Percentiles rank a stretch among this genome's conserved stretches.
Conservation (phyloP, 1,140 invertebrate genomes). For the Lucilia sericata region DNA sequence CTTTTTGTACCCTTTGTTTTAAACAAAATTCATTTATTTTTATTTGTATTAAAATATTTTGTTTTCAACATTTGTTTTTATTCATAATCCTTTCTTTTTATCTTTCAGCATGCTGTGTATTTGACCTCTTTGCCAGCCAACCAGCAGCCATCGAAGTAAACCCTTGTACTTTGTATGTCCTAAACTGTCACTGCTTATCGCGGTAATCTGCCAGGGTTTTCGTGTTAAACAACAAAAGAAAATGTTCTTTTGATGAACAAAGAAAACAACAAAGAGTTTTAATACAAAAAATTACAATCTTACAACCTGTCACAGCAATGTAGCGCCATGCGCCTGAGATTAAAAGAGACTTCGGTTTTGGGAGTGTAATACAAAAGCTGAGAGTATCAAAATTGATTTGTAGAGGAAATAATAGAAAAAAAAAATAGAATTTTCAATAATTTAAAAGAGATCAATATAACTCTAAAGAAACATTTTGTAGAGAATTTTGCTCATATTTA, state of each 20-base stretch:
- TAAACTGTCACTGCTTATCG: slow-evolving; percentile 38
- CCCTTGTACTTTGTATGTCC: neutral
- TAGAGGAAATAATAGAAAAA: no score
- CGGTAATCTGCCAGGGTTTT: slow-evolving; percentile 11
- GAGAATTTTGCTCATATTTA: no score
- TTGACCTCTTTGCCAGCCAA: neutral
- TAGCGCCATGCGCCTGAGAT: slow-evolving; percentile 44
- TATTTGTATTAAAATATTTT: neutral
- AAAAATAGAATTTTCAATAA: no score
- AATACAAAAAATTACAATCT: neutral
- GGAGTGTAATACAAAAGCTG: no score
- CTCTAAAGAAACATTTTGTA: no score
- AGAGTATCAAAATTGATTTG: no score
- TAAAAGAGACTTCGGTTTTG: neutral
- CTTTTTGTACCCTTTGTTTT: neutral
- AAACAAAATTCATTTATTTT: neutral
- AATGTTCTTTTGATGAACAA: neutral
- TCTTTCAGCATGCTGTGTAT: neutral
- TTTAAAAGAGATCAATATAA: no score
- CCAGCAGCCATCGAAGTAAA: neutral
- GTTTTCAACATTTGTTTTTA: neutral
- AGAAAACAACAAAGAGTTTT: neutral
- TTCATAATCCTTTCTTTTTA: neutral
- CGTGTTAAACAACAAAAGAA: neutral
- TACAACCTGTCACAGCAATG: slow-evolving; percentile 31